A percentile compares a stretch with the other conserved stretches of the same genome.
These are phyloP conservation scores for Calephelis perditalis DNA, from an alignment of 2,888 invertebrate species.

Conservation along the genomic window DNA sequence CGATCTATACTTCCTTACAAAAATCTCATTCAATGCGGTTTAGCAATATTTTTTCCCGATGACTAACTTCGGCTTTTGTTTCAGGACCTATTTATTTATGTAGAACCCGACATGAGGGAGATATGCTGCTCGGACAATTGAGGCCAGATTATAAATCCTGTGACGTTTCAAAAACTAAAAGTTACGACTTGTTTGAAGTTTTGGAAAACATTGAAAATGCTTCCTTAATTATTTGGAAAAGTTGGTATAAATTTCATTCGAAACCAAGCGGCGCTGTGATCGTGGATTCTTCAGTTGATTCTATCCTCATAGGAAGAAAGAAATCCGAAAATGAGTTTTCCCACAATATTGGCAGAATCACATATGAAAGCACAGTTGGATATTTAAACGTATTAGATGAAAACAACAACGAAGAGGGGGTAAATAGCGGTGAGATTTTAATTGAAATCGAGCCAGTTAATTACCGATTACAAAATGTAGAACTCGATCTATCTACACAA, in stretches of 20 bases:
- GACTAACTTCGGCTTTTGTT: conserved; percentile 12
- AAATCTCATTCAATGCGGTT: no score
- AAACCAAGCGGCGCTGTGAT: conserved; percentile 84
- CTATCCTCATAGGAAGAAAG: conserved; percentile 58
- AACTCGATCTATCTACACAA: conserved; percentile 74
- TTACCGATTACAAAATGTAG: conserved; percentile 85
- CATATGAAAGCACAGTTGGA: conserved; percentile 81
- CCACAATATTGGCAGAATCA: conserved; percentile 84
- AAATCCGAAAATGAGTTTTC: conserved; percentile 57
- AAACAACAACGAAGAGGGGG: conserved; percentile 72
- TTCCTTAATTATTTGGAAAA: conserved; percentile 85
- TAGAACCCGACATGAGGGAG: conserved; percentile 83
- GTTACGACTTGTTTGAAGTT: conserved; percentile 82
- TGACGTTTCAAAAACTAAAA: conserved; percentile 80
- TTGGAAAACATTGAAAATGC: conserved; percentile 88
- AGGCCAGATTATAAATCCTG: conserved; percentile 79
- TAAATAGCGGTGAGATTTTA: conserved; percentile 85
- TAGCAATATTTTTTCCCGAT: not conserved
- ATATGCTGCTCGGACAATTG: conserved; percentile 85
- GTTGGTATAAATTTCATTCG: conserved; percentile 83
- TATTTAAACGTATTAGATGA: conserved; percentile 83
- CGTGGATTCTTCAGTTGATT: conserved; percentile 64
- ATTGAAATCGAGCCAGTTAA: conserved; percentile 88
- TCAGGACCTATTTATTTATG: conserved; percentile 82
- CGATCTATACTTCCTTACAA: no score